phyloP scores from a whole-genome alignment of 2,888 invertebrate genomes.

The Rhingia campestris region DNA sequence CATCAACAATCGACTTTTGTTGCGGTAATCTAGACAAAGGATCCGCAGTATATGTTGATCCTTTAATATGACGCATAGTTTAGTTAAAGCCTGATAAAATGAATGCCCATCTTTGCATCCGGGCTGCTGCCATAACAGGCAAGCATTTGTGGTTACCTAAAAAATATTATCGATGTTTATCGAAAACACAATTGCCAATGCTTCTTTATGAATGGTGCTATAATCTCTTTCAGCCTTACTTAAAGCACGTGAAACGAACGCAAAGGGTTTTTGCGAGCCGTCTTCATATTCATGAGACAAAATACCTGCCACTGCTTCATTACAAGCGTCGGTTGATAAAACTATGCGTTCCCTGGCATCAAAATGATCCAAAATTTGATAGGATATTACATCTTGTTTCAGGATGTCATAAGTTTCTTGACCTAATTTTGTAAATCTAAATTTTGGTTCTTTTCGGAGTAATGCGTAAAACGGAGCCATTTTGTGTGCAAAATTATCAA shows the following conservation, averaged over 20 bases:
- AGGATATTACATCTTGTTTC: slow-evolving; percentile 2
- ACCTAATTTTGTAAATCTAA: slow-evolving; percentile 16
- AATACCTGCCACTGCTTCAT: slow-evolving; percentile 17
- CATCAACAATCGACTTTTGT: neutral
- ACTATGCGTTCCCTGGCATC: slow-evolving; percentile 10
- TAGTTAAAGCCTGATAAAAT: slow-evolving; percentile 24
- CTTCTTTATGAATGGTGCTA: slow-evolving; percentile 41
- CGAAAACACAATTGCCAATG: neutral
- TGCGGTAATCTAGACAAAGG: neutral
- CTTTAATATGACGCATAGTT: slow-evolving; percentile 11
- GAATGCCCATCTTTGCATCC: slow-evolving; percentile 35
- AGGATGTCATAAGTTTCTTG: slow-evolving; percentile 14
- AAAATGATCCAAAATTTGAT: slow-evolving; percentile 25
- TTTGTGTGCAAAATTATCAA: slow-evolving; percentile 69
- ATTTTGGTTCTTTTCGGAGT: slow-evolving; percentile 1
- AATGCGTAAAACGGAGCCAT: slow-evolving; percentile 20
- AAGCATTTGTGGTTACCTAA: slow-evolving; percentile 75
- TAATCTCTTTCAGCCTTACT: neutral
- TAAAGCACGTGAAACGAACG: neutral
- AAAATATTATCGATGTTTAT: slow-evolving; percentile 62
- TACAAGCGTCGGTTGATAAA: slow-evolving; percentile 22
- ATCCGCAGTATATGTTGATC: neutral
- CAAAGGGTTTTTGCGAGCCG: neutral
- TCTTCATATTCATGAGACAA: neutral
- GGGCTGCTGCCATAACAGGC: slow-evolving; percentile 51